Evolutionary conservation across 2,888 invertebrate genomes (phyloP).

Genomic region (Scaptomyza caliginosa): DNA sequence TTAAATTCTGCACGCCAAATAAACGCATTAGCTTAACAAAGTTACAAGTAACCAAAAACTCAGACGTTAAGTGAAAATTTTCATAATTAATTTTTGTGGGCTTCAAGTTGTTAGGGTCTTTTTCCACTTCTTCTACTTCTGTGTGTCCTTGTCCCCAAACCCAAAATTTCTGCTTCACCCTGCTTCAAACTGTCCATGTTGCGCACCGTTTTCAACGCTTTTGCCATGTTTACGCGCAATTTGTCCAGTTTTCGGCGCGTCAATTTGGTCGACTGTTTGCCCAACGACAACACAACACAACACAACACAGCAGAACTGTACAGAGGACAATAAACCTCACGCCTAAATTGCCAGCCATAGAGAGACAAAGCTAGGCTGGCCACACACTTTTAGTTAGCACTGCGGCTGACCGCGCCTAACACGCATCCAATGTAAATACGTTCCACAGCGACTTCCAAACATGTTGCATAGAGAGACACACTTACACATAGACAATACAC

Average conservation of each 20-base stretch:
- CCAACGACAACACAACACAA: constrained; percentile 13
- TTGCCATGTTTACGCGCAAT: constrained; percentile 69
- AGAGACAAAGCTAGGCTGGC: constrained; percentile 8
- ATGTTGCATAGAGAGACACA: constrained; percentile 25
- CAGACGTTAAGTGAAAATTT: constrained; percentile 66
- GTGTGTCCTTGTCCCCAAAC: not conserved
- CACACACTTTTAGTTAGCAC: constrained; percentile 25
- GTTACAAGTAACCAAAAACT: constrained; percentile 61
- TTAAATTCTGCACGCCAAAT: constrained; percentile 70
- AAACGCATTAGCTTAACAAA: constrained; percentile 73
- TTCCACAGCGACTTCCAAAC: constrained; percentile 7
- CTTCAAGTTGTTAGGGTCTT: constrained; percentile 34
- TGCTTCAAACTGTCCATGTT: not conserved
- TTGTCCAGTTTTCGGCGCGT: constrained; percentile 61
- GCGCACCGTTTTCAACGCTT: not conserved
- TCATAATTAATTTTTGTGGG: constrained; percentile 74
- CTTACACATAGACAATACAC: too few relatives aligned
- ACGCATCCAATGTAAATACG: constrained; percentile 9
- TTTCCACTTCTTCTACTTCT: not conserved
- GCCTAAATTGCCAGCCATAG: constrained; percentile 14
- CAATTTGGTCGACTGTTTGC: constrained; percentile 49
- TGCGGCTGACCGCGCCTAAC: constrained; percentile 46
- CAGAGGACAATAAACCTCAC: constrained; percentile 32
- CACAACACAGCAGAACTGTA: not conserved
- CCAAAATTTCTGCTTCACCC: not conserved